These are phyloP conservation scores for Drosophila monieri DNA, from an alignment of 2,888 invertebrate species.

Conservation along the genomic window DNA sequence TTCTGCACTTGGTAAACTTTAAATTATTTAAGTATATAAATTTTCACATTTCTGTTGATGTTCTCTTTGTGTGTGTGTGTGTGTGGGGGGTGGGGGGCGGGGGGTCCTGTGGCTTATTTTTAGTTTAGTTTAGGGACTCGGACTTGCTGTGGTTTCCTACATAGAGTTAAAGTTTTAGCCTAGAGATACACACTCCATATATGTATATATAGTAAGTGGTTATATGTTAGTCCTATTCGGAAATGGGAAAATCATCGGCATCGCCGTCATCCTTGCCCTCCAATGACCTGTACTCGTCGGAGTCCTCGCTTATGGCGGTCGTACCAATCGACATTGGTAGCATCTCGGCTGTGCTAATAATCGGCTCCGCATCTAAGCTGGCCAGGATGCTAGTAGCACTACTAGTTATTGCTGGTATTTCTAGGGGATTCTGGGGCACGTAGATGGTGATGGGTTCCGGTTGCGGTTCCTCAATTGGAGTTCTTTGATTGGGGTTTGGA, in stretches of 20 bases:
- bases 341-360: slow-evolving; percentile 48
- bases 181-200: slow-evolving; percentile 48
- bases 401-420: slow-evolving; percentile 29
- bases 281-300: slow-evolving; percentile 84
- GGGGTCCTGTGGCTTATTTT: slow-evolving; percentile 42
- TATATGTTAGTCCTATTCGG: slow-evolving; percentile 67
- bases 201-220: slow-evolving; percentile 32
- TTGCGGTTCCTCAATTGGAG: slow-evolving; percentile 4
- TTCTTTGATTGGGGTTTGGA: slow-evolving; percentile 35
- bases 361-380: slow-evolving; percentile 41
- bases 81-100: slow-evolving; percentile 4
- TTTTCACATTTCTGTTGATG: slow-evolving; percentile 43
- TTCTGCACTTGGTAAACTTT: slow-evolving; percentile 56
- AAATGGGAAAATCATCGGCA: slow-evolving; percentile 72
- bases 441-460: slow-evolving; percentile 47
- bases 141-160: slow-evolving; percentile 49
- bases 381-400: slow-evolving; percentile 22
- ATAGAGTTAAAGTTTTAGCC: slow-evolving; percentile 61
- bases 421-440: slow-evolving; percentile 35
- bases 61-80: slow-evolving; percentile 23
- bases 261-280: slow-evolving; percentile 82
- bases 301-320: slow-evolving; percentile 79
- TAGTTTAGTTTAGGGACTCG: slow-evolving; percentile 2
- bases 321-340: slow-evolving; percentile 66
- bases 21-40: slow-evolving; percentile 66